phyloP scores from a whole-genome alignment of 2,113 vertebrate genomes.

The Halichoeres trimaculatus region DNA sequence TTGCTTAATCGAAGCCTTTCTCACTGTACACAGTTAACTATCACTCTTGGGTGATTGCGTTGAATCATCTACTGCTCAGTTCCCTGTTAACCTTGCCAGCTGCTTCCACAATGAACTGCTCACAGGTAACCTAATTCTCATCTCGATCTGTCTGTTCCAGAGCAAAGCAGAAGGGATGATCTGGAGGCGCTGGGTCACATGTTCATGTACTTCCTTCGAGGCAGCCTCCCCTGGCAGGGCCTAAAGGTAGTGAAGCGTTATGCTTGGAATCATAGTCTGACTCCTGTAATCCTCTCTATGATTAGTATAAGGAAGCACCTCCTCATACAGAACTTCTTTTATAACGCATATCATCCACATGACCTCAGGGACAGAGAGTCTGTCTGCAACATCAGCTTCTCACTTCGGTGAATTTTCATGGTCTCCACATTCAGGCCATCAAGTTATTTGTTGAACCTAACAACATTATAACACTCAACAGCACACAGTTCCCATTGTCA shows the following conservation, averaged over 20 bases:
- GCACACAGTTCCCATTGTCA: no score
- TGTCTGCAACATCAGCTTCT: conserved; percentile 10
- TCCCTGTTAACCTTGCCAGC: not conserved
- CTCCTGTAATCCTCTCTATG: conserved; percentile 10
- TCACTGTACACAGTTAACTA: conserved; percentile 9
- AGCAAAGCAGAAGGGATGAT: conserved; percentile 97
- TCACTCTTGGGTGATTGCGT: not conserved
- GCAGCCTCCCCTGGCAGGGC: conserved; percentile 98
- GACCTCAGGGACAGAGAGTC: conserved; percentile 8
- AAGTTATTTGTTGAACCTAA: conserved; percentile 1
- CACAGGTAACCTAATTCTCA: not conserved
- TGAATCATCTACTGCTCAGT: not conserved
- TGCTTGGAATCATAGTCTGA: not conserved
- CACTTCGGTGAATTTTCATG: conserved; percentile 30
- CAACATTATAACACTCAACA: not conserved
- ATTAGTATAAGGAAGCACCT: not conserved
- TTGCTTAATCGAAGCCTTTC: conserved; percentile 5
- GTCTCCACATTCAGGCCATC: conserved; percentile 1
- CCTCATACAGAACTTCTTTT: conserved; percentile 19
- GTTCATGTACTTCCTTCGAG: conserved; percentile 98
- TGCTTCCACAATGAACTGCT: conserved; percentile 7
- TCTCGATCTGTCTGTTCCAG: conserved; percentile 74
- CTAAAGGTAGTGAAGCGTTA: conserved; percentile 87
- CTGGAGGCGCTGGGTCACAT: conserved; percentile 97
- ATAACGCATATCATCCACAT: not conserved